Percentiles rank a stretch among this genome's conserved stretches.
Conservation (phyloP, 1,140 invertebrate species). For the Ceratosolen solmsi region DNA sequence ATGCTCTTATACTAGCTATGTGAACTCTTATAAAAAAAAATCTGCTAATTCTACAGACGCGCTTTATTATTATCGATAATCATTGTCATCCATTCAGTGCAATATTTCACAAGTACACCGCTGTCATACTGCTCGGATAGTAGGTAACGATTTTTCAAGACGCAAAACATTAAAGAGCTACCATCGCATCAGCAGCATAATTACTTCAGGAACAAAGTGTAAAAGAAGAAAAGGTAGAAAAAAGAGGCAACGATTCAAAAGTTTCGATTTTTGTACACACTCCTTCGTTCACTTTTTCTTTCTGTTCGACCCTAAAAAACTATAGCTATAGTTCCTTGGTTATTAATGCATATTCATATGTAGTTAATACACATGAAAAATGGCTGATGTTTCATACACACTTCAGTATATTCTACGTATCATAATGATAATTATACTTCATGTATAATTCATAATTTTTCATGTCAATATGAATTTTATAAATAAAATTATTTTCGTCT, state of each 20-base stretch:
- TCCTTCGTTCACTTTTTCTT: neutral
- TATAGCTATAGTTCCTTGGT: too few species aligned
- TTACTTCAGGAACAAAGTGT: conserved; percentile 1
- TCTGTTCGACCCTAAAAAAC: too few species aligned
- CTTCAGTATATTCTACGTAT: too few species aligned
- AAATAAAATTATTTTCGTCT: too few species aligned
- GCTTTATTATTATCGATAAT: conserved; percentile 44
- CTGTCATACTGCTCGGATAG: neutral
- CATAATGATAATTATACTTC: too few species aligned
- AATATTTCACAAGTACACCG: conserved; percentile 36
- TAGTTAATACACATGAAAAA: too few species aligned
- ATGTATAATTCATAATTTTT: too few species aligned
- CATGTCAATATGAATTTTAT: too few species aligned
- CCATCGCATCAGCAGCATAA: neutral
- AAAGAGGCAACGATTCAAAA: neutral
- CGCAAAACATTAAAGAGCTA: conserved; percentile 26
- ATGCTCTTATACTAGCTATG: neutral
- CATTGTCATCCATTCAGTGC: conserved; percentile 37
- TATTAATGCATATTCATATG: too few species aligned
- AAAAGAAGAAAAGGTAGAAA: conserved; percentile 3
- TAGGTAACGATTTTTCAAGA: conserved; percentile 15
- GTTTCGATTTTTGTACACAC: neutral
- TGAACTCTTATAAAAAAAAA: neutral
- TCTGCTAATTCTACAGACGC: conserved; percentile 5
- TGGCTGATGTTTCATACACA: too few species aligned